Base-by-base conservation (phyloP, 2,113 vertebrate genomes). In the Brachypodius melanocephalos region DNA sequence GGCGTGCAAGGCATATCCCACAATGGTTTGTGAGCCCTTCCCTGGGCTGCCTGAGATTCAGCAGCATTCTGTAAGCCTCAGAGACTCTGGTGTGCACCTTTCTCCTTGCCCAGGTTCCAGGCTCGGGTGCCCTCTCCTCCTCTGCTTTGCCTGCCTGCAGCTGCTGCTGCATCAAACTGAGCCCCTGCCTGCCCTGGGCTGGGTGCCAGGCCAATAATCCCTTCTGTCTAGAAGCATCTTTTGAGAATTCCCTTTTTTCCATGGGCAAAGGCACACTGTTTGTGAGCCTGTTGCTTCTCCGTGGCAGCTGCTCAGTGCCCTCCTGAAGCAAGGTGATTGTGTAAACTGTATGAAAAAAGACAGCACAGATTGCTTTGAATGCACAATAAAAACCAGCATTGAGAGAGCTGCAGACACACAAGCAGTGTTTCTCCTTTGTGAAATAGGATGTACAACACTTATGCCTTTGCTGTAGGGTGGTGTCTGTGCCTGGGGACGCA, bases 21-120 rank as follows among this genome's bases (percentile, higher is more conserved):
- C 18, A 36, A 7, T 7, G 13, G 25, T 26, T 63, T 67, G 73
- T 28, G 61, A 69, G n/a, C n/a, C 55, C 21, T 81, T 74, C 29
- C 15, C 42, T 57, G 34, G 9, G 36, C 51, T 84, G 46, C 28
- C 42, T 15, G 42, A 62, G 46, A 4, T 62, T 36, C 24, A 51
- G 0, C n/a, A 55, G 38, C 34, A 21, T 57, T 80, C 49, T n/a
- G 11, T n/a, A 21, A 61, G 20, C 61, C n/a, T 28, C 6, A 1
- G 40, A 73, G 36, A 17, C 29, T 36, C 18, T 25, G 58, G 43
- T 0, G 0, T 1, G 4, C 14, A 5, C 29, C 11, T 48, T 43
- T 43, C 24, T 78, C 20, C 51, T 61, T 52, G 66, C 69, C 69
- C n/a, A 19, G 32, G 16, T 40, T 74, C 57, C 28, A 28, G 63